A percentile compares a stretch with the other conserved stretches of the same genome.
phyloP scores from a whole-genome alignment of 2,113 vertebrate genomes.

The Jacana jacana region DNA sequence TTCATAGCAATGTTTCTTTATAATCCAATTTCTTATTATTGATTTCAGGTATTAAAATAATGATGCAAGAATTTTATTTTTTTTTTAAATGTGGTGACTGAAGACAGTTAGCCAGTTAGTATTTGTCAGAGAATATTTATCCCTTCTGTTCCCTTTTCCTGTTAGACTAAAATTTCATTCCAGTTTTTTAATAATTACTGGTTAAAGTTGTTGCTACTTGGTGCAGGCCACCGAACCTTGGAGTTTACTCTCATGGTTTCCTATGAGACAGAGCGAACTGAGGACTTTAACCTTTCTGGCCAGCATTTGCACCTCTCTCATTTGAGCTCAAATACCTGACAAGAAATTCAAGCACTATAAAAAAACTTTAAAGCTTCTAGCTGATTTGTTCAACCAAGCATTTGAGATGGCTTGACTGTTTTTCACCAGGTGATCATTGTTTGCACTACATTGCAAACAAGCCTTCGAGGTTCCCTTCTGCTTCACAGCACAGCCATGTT shows the following conservation, averaged over 20 bases:
- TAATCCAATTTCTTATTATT: conserved; percentile 25
- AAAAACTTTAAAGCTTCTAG: background rate
- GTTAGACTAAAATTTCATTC: background rate
- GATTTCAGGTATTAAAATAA: conserved; percentile 22
- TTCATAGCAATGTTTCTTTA: background rate
- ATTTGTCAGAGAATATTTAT: background rate
- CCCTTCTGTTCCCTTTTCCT: background rate
- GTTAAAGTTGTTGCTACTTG: background rate
- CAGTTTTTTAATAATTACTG: background rate
- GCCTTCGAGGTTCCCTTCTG: background rate
- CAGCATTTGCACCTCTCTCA: background rate
- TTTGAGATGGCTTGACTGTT: background rate
- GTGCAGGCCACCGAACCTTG: background rate
- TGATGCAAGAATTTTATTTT: background rate
- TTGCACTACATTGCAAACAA: fast-evolving
- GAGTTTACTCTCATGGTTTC: background rate
- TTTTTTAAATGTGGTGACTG: background rate
- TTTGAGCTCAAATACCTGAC: background rate
- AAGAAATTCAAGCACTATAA: background rate
- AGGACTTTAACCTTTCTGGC: background rate
- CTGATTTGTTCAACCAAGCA: background rate
- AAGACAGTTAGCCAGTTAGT: background rate
- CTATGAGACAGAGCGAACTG: background rate
- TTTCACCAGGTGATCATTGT: background rate
- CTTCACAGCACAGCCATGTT: background rate